phyloP scores from a whole-genome alignment of 2,888 invertebrate species.

The Torymus texanus region DNA sequence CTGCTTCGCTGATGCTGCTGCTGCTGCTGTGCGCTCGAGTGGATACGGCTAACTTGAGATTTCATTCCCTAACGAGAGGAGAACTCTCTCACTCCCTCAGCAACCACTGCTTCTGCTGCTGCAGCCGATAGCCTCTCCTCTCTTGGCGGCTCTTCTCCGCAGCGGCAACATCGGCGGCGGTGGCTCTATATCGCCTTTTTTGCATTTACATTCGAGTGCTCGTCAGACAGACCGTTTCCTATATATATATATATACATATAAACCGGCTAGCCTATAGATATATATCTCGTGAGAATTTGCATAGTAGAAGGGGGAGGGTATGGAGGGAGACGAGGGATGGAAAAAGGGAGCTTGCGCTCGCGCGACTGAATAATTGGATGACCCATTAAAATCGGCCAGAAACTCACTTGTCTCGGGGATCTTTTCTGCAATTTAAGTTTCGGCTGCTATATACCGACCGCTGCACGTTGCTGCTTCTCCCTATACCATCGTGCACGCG shows the following conservation, averaged over 20 bases:
- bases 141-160: background rate
- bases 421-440: conserved; percentile 52
- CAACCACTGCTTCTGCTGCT: background rate
- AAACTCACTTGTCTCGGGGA: conserved; percentile 47
- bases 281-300: conserved; percentile 43
- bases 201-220: conserved; percentile 57
- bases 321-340: too few relatives aligned
- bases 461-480: too few relatives aligned
- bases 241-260: too few relatives aligned
- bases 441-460: background rate
- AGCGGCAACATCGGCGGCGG: too few relatives aligned
- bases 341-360: conserved; percentile 25
- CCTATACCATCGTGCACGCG: too few relatives aligned
- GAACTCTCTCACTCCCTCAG: background rate
- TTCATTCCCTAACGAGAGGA: conserved; percentile 51
- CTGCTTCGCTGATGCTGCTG: too few relatives aligned
- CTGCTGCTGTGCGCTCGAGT: conserved; percentile 1
- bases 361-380: conserved; percentile 66
- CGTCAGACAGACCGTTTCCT: conserved; percentile 44
- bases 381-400: conserved; percentile 56
- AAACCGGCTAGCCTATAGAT: conserved; percentile 43
- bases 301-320: conserved; percentile 21
- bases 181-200: conserved; percentile 36
- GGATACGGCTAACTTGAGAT: conserved; percentile 41
- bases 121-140: background rate